Evolutionary conservation across 2,113 vertebrate species (phyloP).

Genomic region (Vulpes vulpes): DNA sequence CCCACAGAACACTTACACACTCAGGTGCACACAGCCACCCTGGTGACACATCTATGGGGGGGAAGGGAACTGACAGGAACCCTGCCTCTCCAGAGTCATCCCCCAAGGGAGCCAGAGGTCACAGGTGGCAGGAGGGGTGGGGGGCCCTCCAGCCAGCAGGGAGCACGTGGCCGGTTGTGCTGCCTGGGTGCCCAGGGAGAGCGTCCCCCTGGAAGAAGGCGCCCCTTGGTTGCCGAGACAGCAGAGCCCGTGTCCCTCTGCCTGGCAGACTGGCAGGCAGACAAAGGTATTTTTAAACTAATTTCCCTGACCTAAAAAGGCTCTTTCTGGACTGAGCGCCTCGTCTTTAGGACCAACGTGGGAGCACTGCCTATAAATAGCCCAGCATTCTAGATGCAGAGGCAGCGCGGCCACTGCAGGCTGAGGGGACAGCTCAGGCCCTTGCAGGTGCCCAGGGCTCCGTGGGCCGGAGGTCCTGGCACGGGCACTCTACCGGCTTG

Average conservation of each 20-base stretch:
- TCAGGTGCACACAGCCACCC: neutral
- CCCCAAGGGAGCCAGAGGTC: neutral
- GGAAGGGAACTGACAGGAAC: neutral
- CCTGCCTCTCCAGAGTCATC: neutral
- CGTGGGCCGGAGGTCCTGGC: fast-evolving
- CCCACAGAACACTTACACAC: neutral
- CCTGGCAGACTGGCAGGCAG: neutral
- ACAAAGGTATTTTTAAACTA: slow-evolving; percentile 21
- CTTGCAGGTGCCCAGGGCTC: neutral
- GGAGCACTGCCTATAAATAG: neutral
- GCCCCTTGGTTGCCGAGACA: neutral
- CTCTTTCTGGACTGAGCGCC: neutral
- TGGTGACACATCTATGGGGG: too few relatives aligned
- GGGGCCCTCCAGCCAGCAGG: neutral
- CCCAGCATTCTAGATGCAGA: neutral
- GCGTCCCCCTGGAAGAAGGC: neutral
- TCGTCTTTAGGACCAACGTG: neutral
- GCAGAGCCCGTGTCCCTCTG: neutral
- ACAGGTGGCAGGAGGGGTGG: neutral
- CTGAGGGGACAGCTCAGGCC: neutral
- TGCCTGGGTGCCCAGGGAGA: neutral
- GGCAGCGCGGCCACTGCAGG: neutral
- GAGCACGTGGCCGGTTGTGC: too few relatives aligned
- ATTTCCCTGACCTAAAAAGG: slow-evolving; percentile 58
- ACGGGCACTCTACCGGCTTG: fast-evolving